Evolutionary conservation across 2,888 invertebrate species (phyloP).

Genomic region (Carpatolechia fugitivella): DNA sequence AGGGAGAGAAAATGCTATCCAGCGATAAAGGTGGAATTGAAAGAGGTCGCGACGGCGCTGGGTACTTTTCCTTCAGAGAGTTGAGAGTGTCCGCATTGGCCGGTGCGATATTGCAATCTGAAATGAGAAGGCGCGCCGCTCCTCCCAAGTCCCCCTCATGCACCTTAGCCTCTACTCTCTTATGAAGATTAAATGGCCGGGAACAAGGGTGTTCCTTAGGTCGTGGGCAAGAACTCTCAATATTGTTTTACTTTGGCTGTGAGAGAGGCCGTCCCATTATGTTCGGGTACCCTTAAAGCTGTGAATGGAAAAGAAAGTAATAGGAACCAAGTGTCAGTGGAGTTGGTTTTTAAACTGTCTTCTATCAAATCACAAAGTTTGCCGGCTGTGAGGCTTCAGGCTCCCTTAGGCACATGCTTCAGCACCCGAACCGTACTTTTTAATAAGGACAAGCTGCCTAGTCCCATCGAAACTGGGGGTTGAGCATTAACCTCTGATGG

Average conservation of each 20-base stretch:
- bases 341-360: slow-evolving; percentile 5
- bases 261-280: neutral
- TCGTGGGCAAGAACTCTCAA: neutral
- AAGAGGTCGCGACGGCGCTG: slow-evolving; percentile 11
- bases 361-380: slow-evolving; percentile 6
- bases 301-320: slow-evolving; percentile 4
- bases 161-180: slow-evolving; percentile 15
- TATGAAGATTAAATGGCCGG: neutral
- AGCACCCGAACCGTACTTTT: slow-evolving; percentile 8
- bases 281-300: neutral
- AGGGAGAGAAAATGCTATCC: neutral
- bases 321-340: slow-evolving; percentile 5
- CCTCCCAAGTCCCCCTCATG: slow-evolving; percentile 19
- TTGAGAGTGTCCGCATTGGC: slow-evolving; percentile 1
- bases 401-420: slow-evolving; percentile 15
- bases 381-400: slow-evolving; percentile 12
- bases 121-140: slow-evolving; percentile 16
- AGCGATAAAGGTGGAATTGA: slow-evolving; percentile 4
- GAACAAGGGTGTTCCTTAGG: neutral
- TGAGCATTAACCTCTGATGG: neutral
- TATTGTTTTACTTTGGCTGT: slow-evolving; percentile 10
- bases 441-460: neutral
- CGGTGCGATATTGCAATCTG: slow-evolving; percentile 16
- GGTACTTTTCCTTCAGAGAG: slow-evolving; percentile 11
- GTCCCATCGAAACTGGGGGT: neutral